Evolutionary conservation across 2,797 vertebrate species (phyloP).

Genomic region (Phoebastria nigripes): DNA sequence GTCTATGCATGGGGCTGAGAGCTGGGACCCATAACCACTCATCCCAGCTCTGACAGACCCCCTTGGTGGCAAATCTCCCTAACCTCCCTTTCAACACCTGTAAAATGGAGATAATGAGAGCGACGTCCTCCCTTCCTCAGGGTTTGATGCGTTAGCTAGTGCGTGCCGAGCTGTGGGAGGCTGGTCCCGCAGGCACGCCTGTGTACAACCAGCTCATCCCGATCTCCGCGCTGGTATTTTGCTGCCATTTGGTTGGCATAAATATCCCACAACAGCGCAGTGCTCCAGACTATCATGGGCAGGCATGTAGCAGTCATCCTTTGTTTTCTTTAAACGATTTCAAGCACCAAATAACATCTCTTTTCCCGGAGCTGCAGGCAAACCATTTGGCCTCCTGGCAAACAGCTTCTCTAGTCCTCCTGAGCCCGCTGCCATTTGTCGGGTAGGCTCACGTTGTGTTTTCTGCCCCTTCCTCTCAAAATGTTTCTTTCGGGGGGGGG

Average conservation of each 20-base stretch:
- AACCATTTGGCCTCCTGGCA: conserved; percentile 54
- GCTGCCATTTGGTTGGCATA: conserved; percentile 21
- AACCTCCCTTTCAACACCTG: neutral
- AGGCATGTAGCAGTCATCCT: conserved; percentile 4
- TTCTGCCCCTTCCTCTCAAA: neutral
- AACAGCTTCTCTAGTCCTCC: neutral
- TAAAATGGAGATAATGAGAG: neutral
- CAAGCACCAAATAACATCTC: conserved; percentile 4
- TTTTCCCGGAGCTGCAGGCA: conserved; percentile 24
- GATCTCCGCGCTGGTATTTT: neutral
- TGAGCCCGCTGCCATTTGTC: neutral
- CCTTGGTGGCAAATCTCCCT: neutral
- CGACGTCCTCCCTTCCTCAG: fast-evolving
- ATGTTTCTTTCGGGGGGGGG: neutral
- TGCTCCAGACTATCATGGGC: neutral
- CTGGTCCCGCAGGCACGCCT: neutral
- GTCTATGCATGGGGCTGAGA: neutral
- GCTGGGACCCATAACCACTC: neutral
- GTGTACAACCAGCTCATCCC: neutral
- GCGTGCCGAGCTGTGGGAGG: fast-evolving
- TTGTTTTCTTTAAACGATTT: conserved; percentile 55
- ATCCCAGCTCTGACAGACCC: neutral
- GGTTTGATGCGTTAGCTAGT: fast-evolving
- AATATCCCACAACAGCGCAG: neutral
- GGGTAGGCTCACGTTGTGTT: neutral